These are phyloP conservation scores for Rhodophaea formosa DNA, from an alignment of 2,888 invertebrate species.

Conservation along the genomic window DNA sequence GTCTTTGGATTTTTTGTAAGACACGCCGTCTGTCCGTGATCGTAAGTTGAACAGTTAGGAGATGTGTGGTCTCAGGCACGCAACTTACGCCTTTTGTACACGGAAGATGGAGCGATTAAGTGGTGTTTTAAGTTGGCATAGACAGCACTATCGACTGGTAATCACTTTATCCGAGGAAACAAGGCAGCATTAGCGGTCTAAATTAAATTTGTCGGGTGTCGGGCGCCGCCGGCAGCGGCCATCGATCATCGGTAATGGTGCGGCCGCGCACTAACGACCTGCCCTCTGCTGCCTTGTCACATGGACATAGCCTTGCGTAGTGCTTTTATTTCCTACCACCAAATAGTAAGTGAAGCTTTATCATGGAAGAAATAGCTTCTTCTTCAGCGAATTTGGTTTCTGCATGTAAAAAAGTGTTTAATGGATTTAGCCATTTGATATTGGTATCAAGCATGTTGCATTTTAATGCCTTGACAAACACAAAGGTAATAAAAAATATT, in stretches of 20 bases:
- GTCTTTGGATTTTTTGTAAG: constrained; percentile 47
- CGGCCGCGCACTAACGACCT: constrained; percentile 65
- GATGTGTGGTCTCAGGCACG: neutral
- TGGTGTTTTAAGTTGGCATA: neutral
- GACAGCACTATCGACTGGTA: constrained; percentile 13
- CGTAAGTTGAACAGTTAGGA: neutral
- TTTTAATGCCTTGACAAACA: too few species aligned
- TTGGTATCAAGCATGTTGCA: too few species aligned
- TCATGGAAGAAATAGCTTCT: neutral
- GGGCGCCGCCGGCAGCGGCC: constrained; percentile 59
- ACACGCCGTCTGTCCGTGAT: neutral
- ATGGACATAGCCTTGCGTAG: constrained; percentile 24
- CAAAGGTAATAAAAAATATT: too few species aligned
- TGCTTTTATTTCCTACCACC: neutral
- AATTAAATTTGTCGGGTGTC: constrained; percentile 77
- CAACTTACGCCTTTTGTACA: neutral
- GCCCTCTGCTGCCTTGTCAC: constrained; percentile 40
- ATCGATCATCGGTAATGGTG: constrained; percentile 76
- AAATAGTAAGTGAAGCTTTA: too few species aligned
- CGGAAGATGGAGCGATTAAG: neutral
- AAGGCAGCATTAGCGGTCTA: constrained; percentile 64
- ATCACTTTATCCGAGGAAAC: constrained; percentile 50
- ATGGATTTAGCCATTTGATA: too few species aligned
- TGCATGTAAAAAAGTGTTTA: too few species aligned
- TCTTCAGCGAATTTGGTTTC: neutral